Base-by-base conservation (phyloP, 2,113 vertebrate species). In the Vidua macroura region DNA sequence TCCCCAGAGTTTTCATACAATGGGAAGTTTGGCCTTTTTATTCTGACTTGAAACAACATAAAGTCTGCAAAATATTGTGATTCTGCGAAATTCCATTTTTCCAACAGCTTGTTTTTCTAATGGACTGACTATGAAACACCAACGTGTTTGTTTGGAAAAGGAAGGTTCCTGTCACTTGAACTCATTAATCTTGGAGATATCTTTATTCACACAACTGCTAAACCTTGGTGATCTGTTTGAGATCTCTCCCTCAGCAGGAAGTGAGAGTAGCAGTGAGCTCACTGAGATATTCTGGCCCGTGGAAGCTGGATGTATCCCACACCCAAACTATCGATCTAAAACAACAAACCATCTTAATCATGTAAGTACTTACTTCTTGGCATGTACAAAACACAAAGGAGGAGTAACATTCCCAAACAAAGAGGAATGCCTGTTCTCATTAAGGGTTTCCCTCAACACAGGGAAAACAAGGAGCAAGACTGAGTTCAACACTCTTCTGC, bases 261-360 rank as follows among this genome's bases (percentile, higher is more conserved):
- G 69, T 4, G 37, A 41, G 64, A 43, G 33, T 1, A 10, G 44
- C 69, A 53, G n/a, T 35, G 52, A 95, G 46, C 31, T 92, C 78
- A 53, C 28, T 31, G 51, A 70, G 75, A 79, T 73, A 41, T 80
- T 90, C 23, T 87, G n/a, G 35, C 43, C 53, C 43, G 0, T 33
- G 70, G 51, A 80, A 90, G 15, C 27, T 91, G 51, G 43, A 74
- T 73, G 6, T 76, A 93, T 53, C 62, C 70, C 77, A 93, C 73
- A 86, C 66, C 79, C 27, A 15, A 92, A 55, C 41, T 59, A 80
- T 84, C 15, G 0, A 60, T 46, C 41, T 94, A 77, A 86, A 95
- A 62, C 49, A 92, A 95, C 69, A 96, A 95, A 56, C 59, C 44
- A n/a, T 62, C 90, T 91, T 33, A 73, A 72, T 78, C 53, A 69